Evolutionary conservation across 2,888 invertebrate genomes (phyloP).

Genomic region (Ptychoptera albimana): DNA sequence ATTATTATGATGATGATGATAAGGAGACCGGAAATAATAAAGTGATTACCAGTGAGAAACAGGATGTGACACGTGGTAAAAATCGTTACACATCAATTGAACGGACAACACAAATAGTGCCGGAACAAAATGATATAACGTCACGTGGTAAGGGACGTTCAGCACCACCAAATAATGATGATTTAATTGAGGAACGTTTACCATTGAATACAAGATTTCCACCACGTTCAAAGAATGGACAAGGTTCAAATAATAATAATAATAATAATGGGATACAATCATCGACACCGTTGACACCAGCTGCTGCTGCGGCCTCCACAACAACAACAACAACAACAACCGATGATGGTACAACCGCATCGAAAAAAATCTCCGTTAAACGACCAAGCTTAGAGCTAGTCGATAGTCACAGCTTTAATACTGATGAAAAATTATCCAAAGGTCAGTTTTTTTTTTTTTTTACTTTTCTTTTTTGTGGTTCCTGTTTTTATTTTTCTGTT

Average conservation of each 20-base stretch:
- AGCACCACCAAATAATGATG: constrained; percentile 32
- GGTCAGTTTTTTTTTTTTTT: not conserved
- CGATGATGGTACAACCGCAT: constrained; percentile 2
- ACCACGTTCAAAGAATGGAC: constrained; percentile 36
- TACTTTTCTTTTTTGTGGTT: too few species aligned
- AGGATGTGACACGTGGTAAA: constrained; percentile 24
- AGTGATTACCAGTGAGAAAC: constrained; percentile 2
- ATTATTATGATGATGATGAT: constrained; percentile 75
- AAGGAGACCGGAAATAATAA: constrained; percentile 22
- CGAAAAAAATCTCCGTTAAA: constrained; percentile 31
- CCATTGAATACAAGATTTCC: constrained; percentile 79
- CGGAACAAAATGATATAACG: constrained; percentile 54
- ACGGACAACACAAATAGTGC: constrained; percentile 30
- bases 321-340: constrained; percentile 35
- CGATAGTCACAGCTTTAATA: constrained; percentile 69
- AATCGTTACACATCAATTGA: constrained; percentile 29
- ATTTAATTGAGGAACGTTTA: constrained; percentile 34
- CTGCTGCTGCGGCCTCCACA: constrained; percentile 41
- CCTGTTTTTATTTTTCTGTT: too few species aligned
- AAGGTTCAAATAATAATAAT: too few species aligned
- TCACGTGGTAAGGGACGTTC: constrained; percentile 30
- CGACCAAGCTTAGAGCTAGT: constrained; percentile 67
- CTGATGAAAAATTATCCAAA: constrained; percentile 28
- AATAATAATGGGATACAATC: constrained; percentile 24
- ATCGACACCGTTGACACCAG: constrained; percentile 34